Base-by-base conservation (phyloP, 1,140 invertebrate species). In the Antheraea mylitta region DNA sequence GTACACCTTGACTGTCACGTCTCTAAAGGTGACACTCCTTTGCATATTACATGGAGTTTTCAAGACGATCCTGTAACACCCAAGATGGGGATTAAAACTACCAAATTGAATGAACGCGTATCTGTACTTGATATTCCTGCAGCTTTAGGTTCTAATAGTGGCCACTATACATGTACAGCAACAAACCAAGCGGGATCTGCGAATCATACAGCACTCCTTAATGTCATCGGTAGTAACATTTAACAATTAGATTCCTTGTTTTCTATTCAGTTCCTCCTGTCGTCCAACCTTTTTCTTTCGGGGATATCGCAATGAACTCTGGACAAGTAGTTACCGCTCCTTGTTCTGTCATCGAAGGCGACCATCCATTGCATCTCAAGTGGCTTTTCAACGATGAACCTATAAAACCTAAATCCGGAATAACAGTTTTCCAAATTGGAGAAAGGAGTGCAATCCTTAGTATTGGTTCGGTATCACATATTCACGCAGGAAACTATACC, bases 331-430 rank as follows among this genome's bases (percentile, higher is more conserved):
- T 94, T 36, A 94, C 93, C 53, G 90, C 93, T 77, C 93, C 93
- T 68, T 98, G 97, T 90, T 95, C 95, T n/a, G 94, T 97, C 62
- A 93, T 95, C 70, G 94, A 95, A 77, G 96, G 96, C 37, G 96
- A 96, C 87, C 88, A 94, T 76, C 96, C 96, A 18, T 87, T 96
- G 61, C 93, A 94, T 58, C 94, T 96, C 71, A 92, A 92, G 48
- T 97, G 96, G 96, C 93, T 93, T 18, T 93, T 96, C 70, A 95
- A 96, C 72, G 93, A 95, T 42, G 88, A 94, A 80, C 79, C 84
- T 60, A 87, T 93, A 61, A 86, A 90, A 76, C 85, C 86, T 66
- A 89, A 87, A 63, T 80, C 86, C 70, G 93, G 93, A 68, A 92
- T 94, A 48, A 91, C 89, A 19, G 94, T 94, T n/a, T 92, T 93